Percentiles rank a stretch among this genome's conserved stretches.
Conservation (phyloP, 2,113 vertebrate species). For the Gobio gobio region DNA sequence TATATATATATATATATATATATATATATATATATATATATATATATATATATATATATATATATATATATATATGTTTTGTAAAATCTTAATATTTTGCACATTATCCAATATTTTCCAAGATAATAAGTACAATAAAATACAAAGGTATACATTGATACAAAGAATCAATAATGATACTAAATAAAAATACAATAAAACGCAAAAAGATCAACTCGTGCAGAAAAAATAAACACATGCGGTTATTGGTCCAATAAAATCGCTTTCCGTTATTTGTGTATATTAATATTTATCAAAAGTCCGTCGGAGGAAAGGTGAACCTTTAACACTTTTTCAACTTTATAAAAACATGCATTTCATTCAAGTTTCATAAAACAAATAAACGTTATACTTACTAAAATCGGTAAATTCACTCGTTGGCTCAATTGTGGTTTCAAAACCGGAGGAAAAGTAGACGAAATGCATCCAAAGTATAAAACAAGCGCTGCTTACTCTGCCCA, state of each 20-base stretch:
- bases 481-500: constrained; percentile 69
- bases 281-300: background rate
- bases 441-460: constrained; percentile 64
- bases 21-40: too few relatives aligned
- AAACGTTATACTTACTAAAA: constrained; percentile 70
- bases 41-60: too few relatives aligned
- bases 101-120: background rate
- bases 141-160: background rate
- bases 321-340: background rate
- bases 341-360: background rate
- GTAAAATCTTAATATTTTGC: constrained; percentile 1
- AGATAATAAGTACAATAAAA: too few relatives aligned
- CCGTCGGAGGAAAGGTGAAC: background rate
- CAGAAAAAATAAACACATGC: background rate
- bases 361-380: background rate
- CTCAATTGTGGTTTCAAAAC: constrained; percentile 63
- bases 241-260: background rate
- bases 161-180: background rate
- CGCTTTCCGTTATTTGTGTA: background rate
- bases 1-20: too few relatives aligned
- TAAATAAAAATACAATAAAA: background rate
- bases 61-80: too few relatives aligned
- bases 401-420: constrained; percentile 43
- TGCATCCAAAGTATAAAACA: constrained; percentile 75
- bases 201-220: background rate